phyloP scores from a whole-genome alignment of 2,888 invertebrate species.

The Catocala nupta region DNA sequence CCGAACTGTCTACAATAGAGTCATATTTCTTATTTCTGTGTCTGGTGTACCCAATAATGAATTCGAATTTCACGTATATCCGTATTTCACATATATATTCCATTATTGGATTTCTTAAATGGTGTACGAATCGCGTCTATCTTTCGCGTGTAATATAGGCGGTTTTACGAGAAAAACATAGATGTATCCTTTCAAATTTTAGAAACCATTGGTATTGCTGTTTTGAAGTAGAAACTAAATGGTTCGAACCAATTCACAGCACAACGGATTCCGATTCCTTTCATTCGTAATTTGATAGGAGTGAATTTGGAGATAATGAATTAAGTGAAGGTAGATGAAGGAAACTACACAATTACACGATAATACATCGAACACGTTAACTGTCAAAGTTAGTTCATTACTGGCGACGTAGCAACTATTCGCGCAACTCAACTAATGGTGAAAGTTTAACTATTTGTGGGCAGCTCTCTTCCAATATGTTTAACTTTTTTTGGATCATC shows the following conservation, averaged over 20 bases:
- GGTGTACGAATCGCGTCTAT: constrained; percentile 6
- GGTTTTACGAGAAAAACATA: no score
- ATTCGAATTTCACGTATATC: constrained; percentile 33
- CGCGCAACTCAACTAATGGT: constrained; percentile 21
- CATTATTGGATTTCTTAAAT: constrained; percentile 29
- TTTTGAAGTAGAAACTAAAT: no score
- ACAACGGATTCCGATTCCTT: no score
- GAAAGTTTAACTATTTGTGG: constrained; percentile 36
- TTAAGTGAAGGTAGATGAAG: not conserved
- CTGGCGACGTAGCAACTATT: constrained; percentile 24
- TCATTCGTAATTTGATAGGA: not conserved
- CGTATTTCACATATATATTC: constrained; percentile 10
- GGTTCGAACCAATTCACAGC: no score
- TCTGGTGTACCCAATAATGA: constrained; percentile 25
- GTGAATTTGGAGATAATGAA: not conserved
- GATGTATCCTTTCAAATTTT: no score
- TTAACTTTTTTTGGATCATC: constrained; percentile 13
- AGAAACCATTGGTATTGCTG: no score
- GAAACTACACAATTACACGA: constrained; percentile 14
- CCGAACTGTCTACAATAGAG: constrained; percentile 14
- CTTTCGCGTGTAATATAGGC: not conserved
- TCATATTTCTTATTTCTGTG: constrained; percentile 17
- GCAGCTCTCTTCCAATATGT: not conserved
- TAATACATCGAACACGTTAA: constrained; percentile 23
- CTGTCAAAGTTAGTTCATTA: constrained; percentile 45